A percentile compares a stretch with the other conserved stretches of the same genome.
Conservation (phyloP, 2,113 vertebrate genomes). For the Elephas maximus region DNA sequence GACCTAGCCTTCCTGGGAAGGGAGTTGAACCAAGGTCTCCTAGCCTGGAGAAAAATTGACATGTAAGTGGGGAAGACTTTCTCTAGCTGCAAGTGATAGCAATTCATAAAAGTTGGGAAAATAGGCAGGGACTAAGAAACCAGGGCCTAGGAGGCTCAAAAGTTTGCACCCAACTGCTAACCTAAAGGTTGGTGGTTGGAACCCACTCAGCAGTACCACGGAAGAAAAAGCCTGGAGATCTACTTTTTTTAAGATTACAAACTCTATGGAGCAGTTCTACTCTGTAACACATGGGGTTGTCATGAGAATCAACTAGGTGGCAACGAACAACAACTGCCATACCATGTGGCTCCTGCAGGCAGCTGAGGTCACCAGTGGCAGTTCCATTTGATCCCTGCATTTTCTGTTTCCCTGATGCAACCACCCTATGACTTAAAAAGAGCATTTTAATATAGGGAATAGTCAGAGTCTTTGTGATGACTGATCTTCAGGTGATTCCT, state of each 20-base stretch:
- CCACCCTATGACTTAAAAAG: not conserved
- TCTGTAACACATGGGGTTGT: not conserved
- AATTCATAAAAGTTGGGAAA: not conserved
- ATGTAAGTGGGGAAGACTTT: not conserved
- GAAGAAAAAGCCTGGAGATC: not conserved
- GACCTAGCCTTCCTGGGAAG: not conserved
- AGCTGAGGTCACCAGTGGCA: not conserved
- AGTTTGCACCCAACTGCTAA: not conserved
- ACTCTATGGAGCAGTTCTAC: not conserved
- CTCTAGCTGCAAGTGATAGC: not conserved
- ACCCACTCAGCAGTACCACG: not conserved
- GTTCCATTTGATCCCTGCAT: not conserved
- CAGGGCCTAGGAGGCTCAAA: not conserved
- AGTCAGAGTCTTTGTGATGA: conserved; percentile 16
- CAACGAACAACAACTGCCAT: not conserved
- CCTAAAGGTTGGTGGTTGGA: not conserved
- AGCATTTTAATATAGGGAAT: conserved; percentile 18
- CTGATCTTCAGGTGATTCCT: conserved; percentile 26
- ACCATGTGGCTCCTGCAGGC: not conserved
- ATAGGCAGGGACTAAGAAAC: not conserved
- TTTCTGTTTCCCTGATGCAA: conserved; percentile 50
- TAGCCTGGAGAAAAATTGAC: not conserved
- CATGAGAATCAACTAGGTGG: not conserved
- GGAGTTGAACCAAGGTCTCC: not conserved
- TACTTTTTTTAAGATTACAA: not conserved